A percentile compares a stretch with the other conserved stretches of the same genome.
Conservation (phyloP, 2,888 invertebrate species). For the Andrena fulva region DNA sequence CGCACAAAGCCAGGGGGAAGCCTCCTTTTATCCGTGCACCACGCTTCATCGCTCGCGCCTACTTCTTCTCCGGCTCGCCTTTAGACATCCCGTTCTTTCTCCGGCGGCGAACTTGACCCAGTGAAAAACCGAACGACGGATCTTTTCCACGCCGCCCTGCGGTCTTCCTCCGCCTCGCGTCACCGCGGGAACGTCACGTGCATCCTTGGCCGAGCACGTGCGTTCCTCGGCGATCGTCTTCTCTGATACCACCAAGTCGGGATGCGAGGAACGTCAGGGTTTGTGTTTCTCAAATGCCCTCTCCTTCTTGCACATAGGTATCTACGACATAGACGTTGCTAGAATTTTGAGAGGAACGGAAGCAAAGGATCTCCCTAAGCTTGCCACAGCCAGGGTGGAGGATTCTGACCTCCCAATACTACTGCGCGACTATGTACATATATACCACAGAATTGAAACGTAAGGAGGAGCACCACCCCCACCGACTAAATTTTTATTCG, state of each 20-base stretch:
- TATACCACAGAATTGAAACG: too few relatives aligned
- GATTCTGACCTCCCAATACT: too few relatives aligned
- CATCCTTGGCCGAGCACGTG: conserved; percentile 37
- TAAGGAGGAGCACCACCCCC: too few relatives aligned
- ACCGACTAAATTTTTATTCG: too few relatives aligned
- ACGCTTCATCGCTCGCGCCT: conserved; percentile 26
- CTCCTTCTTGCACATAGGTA: too few relatives aligned
- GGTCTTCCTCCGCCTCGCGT: conserved; percentile 19
- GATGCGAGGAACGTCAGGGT: neutral
- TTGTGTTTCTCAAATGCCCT: too few relatives aligned
- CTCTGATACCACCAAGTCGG: neutral
- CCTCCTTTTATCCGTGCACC: conserved; percentile 42
- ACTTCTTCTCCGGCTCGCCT: neutral
- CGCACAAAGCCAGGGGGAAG: neutral
- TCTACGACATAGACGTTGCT: too few relatives aligned
- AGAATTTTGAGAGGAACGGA: too few relatives aligned
- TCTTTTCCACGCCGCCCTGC: conserved; percentile 19
- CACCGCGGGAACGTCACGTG: conserved; percentile 27
- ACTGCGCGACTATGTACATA: too few relatives aligned
- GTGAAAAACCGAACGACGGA: conserved; percentile 53
- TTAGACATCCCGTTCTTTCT: conserved; percentile 22
- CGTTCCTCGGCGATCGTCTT: neutral
- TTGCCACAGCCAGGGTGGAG: too few relatives aligned
- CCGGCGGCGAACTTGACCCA: conserved; percentile 68
- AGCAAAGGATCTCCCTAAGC: too few relatives aligned